phyloP scores from a whole-genome alignment of 2,113 vertebrate genomes.

The Lathamus discolor region DNA sequence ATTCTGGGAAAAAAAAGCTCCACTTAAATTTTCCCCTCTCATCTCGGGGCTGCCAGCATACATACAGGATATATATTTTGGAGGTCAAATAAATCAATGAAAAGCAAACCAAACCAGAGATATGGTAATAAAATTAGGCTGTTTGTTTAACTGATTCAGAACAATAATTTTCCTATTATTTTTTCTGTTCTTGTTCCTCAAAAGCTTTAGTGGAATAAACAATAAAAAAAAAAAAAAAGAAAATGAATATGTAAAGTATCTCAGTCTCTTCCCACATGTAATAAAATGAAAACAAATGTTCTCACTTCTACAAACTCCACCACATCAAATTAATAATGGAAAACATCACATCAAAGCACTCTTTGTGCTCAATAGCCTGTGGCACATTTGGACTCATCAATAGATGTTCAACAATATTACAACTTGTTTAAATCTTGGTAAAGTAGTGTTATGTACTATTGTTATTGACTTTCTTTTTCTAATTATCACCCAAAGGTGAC shows the following conservation, averaged over 20 bases:
- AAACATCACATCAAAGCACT: constrained; percentile 72
- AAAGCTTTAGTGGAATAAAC: not conserved
- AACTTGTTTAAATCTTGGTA: constrained; percentile 81
- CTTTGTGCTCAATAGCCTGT: constrained; percentile 78
- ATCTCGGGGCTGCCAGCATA: not conserved
- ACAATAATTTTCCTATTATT: not conserved
- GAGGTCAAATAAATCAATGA: constrained; percentile 47
- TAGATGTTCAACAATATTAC: constrained; percentile 82
- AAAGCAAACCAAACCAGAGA: not conserved
- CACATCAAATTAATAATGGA: constrained; percentile 81
- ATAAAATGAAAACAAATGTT: constrained; percentile 70
- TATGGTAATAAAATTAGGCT: not conserved
- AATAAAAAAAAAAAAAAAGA: not conserved
- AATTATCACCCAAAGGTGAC: constrained; percentile 85
- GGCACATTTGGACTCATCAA: constrained; percentile 80
- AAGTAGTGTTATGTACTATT: constrained; percentile 80
- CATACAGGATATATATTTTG: not conserved
- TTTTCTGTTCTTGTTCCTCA: not conserved
- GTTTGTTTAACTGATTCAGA: not conserved
- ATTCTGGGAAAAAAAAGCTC: not conserved
- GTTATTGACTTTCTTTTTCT: constrained; percentile 82
- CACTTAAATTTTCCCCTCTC: not conserved
- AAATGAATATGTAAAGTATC: constrained; percentile 55
- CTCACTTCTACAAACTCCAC: constrained; percentile 66
- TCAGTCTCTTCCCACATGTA: constrained; percentile 17